Base-by-base conservation (phyloP, 2,113 vertebrate genomes). In the Ranitomeya variabilis region DNA sequence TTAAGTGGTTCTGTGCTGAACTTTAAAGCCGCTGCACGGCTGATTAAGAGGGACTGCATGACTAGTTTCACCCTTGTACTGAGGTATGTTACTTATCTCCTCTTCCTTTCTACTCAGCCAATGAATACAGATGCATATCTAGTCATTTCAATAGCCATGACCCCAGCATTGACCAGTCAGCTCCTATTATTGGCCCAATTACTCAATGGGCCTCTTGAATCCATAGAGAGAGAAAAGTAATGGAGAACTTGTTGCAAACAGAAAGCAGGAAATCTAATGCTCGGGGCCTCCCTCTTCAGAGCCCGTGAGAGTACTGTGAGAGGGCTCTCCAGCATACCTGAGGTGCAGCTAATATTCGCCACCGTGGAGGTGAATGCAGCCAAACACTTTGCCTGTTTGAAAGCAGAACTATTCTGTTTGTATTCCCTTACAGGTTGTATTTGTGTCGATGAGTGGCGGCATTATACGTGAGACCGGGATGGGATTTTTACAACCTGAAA, bases 1-100 rank as follows among this genome's bases (percentile, higher is more conserved):
- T 87, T 91, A 89, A 91, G 89, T 91, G 87, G 91, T 89, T 92
- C 74, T 88, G 85, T 64, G 78, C 55, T 16, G 76, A 14, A 15
- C 31, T 88, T 88, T n/a, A n/a, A 23, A 78, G 84, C 86, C 66
- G 1, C 57, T 6, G 67, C 83, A 87, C 79, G 71, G 31, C 90
- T 81, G 6, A 13, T 85, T 21, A 82, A 81, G 87, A 90, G 2
- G 0, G 80, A 37, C 83, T 0, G 5, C 66, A 7, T 84, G 90
- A 88, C 89, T 84, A 87, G 85, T 62, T 90, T 87, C 89, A 26
- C 15, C 64, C 76, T 59, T 37, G 80, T 82, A 78, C 26, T 0
- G 0, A 86, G 80, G 4, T 0, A 0, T 86, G 31, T 6, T 86
- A 57, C 51, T 90, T 89, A 0, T 89, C 89, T 86, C 89, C 67